Conservation (phyloP, 2,797 vertebrate genomes). For the Pangasius macronema region DNA sequence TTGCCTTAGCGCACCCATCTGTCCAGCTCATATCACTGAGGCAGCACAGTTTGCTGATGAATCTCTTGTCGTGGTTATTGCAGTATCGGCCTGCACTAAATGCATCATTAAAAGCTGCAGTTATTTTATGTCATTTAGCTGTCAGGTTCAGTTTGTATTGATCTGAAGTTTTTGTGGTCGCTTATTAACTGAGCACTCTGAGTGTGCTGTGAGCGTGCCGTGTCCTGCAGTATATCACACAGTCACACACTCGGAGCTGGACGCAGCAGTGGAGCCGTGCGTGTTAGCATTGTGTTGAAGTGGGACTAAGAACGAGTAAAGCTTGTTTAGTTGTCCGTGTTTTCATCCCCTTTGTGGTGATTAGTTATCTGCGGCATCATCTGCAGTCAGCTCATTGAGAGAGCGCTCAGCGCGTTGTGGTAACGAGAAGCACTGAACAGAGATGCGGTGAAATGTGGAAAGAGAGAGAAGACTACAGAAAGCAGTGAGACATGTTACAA, state of each 20-base stretch:
- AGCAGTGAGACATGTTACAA: slow-evolving; percentile 65
- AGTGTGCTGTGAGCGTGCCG: background rate
- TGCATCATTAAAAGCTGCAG: slow-evolving; percentile 6
- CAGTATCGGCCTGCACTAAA: slow-evolving; percentile 23
- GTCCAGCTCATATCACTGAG: slow-evolving; percentile 26
- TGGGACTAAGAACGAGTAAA: slow-evolving; percentile 7
- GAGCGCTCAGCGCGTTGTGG: slow-evolving; percentile 57
- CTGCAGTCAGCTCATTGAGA: slow-evolving; percentile 41
- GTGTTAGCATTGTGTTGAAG: background rate
- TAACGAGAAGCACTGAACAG: slow-evolving; percentile 58
- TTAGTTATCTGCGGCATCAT: slow-evolving; percentile 55
- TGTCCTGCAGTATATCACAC: slow-evolving; percentile 8
- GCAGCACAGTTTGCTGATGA: slow-evolving; percentile 16
- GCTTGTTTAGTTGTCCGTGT: slow-evolving; percentile 27
- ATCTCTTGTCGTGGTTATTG: slow-evolving; percentile 43
- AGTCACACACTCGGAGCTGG: background rate
- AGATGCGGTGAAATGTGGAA: slow-evolving; percentile 64
- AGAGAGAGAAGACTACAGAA: slow-evolving; percentile 67
- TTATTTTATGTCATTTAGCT: slow-evolving; percentile 20
- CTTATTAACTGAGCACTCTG: slow-evolving; percentile 17
- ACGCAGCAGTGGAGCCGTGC: background rate
- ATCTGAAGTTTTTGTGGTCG: slow-evolving; percentile 14
- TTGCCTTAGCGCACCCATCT: background rate
- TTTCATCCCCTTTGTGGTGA: slow-evolving; percentile 32
- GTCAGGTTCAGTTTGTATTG: slow-evolving; percentile 21